phyloP scores from a whole-genome alignment of 2,888 invertebrate species.

The Eupithecia insigniata region DNA sequence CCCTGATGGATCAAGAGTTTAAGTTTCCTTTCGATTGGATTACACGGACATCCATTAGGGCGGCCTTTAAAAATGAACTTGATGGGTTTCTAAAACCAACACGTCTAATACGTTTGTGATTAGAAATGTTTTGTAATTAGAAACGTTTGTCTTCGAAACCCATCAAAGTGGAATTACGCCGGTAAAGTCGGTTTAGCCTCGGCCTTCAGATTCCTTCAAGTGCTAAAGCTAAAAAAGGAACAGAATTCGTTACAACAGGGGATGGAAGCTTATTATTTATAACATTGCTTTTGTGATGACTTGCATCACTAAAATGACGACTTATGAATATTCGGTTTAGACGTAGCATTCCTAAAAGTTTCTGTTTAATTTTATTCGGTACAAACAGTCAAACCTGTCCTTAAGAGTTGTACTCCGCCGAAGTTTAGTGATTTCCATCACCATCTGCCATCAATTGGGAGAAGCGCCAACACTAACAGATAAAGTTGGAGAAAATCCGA shows the following conservation, averaged over 20 bases:
- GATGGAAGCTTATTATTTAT: not conserved
- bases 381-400: slow-evolving; percentile 26
- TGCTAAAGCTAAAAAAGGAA: not conserved
- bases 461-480: slow-evolving; percentile 64
- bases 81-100: slow-evolving; percentile 31
- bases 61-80: slow-evolving; percentile 35
- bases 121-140: slow-evolving; percentile 14
- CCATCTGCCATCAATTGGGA: slow-evolving; percentile 73
- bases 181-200: not conserved
- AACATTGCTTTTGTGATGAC: not conserved
- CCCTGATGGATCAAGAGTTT: slow-evolving; percentile 45
- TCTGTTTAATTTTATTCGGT: slow-evolving; percentile 1
- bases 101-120: slow-evolving; percentile 21
- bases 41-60: slow-evolving; percentile 45
- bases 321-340: not conserved
- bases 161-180: slow-evolving; percentile 2
- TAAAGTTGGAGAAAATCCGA: slow-evolving; percentile 58
- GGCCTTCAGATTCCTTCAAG: not conserved
- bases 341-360: not conserved
- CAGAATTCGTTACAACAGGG: not conserved
- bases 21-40: slow-evolving; percentile 49
- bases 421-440: slow-evolving; percentile 62
- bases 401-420: slow-evolving; percentile 50
- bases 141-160: not conserved
- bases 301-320: not conserved